Conservation (phyloP, 1,140 invertebrate species). For the Heliconius melpomene region DNA sequence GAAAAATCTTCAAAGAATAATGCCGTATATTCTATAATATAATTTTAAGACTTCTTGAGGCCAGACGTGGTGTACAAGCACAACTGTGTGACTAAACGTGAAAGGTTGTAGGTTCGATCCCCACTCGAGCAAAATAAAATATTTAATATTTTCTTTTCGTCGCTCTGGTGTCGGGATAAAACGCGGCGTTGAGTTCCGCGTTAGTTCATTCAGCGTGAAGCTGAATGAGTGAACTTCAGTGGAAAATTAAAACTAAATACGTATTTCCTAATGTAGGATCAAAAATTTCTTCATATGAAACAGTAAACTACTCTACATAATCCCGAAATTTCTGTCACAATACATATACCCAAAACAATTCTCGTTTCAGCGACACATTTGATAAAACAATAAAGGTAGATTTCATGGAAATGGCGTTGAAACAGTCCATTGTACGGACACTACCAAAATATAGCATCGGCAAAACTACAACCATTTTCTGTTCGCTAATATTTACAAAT, state of each 20-base stretch:
- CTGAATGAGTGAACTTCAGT: neutral
- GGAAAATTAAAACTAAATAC: neutral
- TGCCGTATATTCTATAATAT: too few relatives aligned
- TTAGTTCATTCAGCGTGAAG: too few relatives aligned
- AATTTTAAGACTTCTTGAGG: too few relatives aligned
- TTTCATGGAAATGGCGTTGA: constrained; percentile 26
- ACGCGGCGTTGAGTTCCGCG: too few relatives aligned
- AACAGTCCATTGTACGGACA: constrained; percentile 17
- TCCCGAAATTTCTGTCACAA: constrained; percentile 5
- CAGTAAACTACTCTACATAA: neutral
- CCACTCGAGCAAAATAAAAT: too few relatives aligned
- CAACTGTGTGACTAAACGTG: too few relatives aligned
- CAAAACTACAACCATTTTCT: constrained; percentile 19
- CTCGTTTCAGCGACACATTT: constrained; percentile 14
- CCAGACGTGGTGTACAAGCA: too few relatives aligned
- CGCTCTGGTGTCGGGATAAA: too few relatives aligned
- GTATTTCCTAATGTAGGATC: neutral
- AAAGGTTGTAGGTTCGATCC: too few relatives aligned
- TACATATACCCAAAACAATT: constrained; percentile 18
- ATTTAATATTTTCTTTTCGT: too few relatives aligned
- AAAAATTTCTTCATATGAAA: neutral
- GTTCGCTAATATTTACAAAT: neutral
- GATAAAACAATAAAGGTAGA: constrained; percentile 26
- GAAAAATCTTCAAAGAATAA: too few relatives aligned
- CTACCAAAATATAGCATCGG: constrained; percentile 9